Evolutionary conservation across 1,140 invertebrate species (phyloP).

Genomic region (Halyomorpha halys): DNA sequence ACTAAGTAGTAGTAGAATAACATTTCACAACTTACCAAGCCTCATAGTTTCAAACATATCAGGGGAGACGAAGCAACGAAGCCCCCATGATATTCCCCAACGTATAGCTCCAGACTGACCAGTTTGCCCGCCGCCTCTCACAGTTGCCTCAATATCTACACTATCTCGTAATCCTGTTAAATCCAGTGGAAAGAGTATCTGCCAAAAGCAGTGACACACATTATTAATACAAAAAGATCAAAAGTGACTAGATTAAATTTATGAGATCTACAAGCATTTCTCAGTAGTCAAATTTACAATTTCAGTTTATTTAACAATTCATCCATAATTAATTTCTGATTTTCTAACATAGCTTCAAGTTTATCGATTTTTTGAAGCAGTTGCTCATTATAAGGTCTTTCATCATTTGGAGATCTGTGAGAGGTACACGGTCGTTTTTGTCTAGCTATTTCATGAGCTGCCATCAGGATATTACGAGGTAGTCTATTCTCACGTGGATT

Average conservation of each 20-base stretch:
- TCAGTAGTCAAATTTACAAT: background rate
- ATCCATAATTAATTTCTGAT: conserved; percentile 4
- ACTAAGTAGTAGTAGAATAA: no score
- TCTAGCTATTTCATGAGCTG: conserved; percentile 62
- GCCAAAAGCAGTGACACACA: background rate
- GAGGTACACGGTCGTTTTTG: background rate
- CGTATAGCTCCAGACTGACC: conserved; percentile 76
- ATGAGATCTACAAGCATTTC: background rate
- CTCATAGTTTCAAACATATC: conserved; percentile 74
- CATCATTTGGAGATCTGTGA: background rate
- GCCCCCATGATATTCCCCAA: conserved; percentile 66
- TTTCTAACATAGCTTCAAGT: conserved; percentile 14
- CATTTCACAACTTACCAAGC: conserved; percentile 48
- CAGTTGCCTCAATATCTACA: conserved; percentile 74
- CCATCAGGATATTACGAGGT: conserved; percentile 59
- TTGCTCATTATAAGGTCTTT: conserved; percentile 1
- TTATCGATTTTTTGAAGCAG: conserved; percentile 2
- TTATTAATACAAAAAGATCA: background rate
- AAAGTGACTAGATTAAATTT: background rate
- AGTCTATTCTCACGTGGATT: conserved; percentile 68
- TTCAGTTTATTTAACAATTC: background rate
- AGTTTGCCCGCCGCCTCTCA: conserved; percentile 54
- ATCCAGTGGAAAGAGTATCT: conserved; percentile 73
- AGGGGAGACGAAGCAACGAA: conserved; percentile 69
- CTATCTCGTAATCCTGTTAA: conserved; percentile 61